Conservation (phyloP, 1,140 invertebrate species). For the Rhopalosiphum maidis region DNA sequence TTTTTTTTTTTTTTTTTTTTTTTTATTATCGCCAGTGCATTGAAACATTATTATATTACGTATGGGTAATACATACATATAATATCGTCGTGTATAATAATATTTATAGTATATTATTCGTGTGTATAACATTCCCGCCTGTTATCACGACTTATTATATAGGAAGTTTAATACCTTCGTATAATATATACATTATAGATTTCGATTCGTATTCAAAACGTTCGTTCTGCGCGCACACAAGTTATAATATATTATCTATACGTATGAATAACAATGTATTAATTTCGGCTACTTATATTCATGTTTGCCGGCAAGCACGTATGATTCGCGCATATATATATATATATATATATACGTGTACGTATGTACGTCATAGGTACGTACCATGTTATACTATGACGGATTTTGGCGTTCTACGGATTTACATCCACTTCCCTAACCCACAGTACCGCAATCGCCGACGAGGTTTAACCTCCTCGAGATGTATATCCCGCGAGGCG, state of each 20-base stretch:
- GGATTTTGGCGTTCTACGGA: not conserved
- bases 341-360: not conserved
- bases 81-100: not conserved
- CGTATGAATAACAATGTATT: not conserved
- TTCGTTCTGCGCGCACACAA: not conserved
- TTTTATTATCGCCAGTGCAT: not conserved
- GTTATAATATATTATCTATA: too few relatives aligned
- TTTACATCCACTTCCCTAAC: not conserved
- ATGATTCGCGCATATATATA: not conserved
- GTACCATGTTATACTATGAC: not conserved
- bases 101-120: not conserved
- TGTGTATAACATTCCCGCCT: not conserved
- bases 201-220: conserved; percentile 7
- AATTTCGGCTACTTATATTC: conserved; percentile 16
- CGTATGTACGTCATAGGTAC: not conserved
- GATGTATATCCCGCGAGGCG: not conserved
- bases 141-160: not conserved
- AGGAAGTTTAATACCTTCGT: not conserved
- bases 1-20: not conserved
- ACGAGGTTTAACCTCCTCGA: not conserved
- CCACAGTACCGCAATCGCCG: not conserved
- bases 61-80: too few relatives aligned
- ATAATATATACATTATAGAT: not conserved
- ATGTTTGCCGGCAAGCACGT: not conserved
- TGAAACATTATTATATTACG: not conserved